A percentile compares a stretch with the other conserved stretches of the same genome.
Evolutionary conservation across 1,140 invertebrate species (phyloP).

Genomic region (Nymphalis io): DNA sequence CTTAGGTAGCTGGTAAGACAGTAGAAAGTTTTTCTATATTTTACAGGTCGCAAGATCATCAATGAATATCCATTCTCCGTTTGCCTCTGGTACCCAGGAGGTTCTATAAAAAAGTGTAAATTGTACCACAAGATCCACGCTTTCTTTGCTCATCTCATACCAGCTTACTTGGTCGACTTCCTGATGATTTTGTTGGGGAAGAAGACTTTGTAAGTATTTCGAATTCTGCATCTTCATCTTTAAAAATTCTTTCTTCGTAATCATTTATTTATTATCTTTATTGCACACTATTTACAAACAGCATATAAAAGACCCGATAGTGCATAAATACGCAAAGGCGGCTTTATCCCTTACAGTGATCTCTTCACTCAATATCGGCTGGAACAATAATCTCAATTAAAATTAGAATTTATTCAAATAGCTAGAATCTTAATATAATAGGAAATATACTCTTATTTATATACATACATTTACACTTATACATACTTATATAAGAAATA

Average conservation of each 20-base stretch:
- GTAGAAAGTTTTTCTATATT: background rate
- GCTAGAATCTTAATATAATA: no score
- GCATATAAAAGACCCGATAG: no score
- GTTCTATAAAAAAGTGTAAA: slow-evolving; percentile 86
- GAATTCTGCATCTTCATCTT: background rate
- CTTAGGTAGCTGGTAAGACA: no score
- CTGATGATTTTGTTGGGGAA: slow-evolving; percentile 85
- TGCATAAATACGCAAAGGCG: no score
- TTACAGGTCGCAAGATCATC: slow-evolving; percentile 78
- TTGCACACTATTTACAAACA: background rate
- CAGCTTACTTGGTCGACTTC: slow-evolving; percentile 90
- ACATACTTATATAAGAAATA: no score
- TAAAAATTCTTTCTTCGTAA: background rate
- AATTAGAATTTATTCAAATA: no score
- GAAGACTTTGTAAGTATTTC: slow-evolving; percentile 88
- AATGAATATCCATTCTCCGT: slow-evolving; percentile 84
- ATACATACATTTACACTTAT: no score
- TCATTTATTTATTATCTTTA: background rate
- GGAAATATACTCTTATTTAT: no score
- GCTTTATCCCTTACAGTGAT: no score
- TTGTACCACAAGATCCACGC: slow-evolving; percentile 85
- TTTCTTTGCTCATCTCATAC: slow-evolving; percentile 89
- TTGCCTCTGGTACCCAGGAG: slow-evolving; percentile 90
- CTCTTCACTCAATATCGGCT: no score
- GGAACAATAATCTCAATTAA: no score